A percentile compares a stretch with the other conserved stretches of the same genome.
These are phyloP conservation scores for Schizaphis graminum DNA, from an alignment of 2,888 invertebrate genomes.

Conservation along the genomic window DNA sequence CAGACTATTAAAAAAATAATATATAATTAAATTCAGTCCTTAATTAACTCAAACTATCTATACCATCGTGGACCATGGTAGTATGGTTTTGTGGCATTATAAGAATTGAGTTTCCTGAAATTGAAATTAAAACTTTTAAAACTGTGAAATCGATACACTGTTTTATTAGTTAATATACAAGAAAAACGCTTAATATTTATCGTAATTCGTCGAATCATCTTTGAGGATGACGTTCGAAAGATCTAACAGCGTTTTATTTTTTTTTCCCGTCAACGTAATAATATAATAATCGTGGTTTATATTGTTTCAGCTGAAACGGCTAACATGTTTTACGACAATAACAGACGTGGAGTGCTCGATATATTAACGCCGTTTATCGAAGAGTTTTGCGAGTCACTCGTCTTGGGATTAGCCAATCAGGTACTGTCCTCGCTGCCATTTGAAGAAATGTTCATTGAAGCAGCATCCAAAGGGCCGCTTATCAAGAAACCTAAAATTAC, in stretches of 20 bases:
- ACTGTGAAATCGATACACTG: background rate
- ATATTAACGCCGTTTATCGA: constrained; percentile 79
- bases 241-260: background rate
- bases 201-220: background rate
- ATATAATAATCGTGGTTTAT: background rate
- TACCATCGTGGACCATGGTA: too few species aligned
- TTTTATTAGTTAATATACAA: background rate
- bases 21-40: too few species aligned
- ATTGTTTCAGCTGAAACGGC: constrained; percentile 77
- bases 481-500: background rate
- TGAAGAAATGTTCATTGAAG: constrained; percentile 68
- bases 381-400: constrained; percentile 76
- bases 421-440: constrained; percentile 68
- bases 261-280: background rate
- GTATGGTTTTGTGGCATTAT: background rate
- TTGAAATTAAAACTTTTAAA: background rate
- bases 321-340: constrained; percentile 79
- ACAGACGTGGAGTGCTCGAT: constrained; percentile 77
- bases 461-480: background rate
- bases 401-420: constrained; percentile 71
- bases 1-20: background rate
- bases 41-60: too few species aligned
- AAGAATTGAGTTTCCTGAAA: background rate
- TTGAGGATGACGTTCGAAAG: background rate
- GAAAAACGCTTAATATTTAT: background rate